Percentiles rank a stretch among this genome's conserved stretches.
Evolutionary conservation across 2,888 invertebrate genomes (phyloP).

Genomic region (Myathropa florea): DNA sequence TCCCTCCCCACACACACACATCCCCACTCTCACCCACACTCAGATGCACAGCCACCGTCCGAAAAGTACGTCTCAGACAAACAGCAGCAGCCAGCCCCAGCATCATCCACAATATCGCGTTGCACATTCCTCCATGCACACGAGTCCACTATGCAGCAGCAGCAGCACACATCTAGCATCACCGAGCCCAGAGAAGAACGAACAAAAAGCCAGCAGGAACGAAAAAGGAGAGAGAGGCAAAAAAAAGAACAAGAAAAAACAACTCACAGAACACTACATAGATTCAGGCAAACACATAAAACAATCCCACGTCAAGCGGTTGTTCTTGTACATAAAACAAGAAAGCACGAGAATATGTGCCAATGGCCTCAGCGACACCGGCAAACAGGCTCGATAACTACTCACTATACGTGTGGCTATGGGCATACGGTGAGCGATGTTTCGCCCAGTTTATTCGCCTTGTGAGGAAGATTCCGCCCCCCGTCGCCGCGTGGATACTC

Average conservation of each 20-base stretch:
- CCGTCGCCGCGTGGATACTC: not conserved
- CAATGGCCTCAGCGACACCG: slow-evolving; percentile 75
- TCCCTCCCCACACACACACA: not conserved
- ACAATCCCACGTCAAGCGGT: slow-evolving; percentile 71
- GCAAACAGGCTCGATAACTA: slow-evolving; percentile 71
- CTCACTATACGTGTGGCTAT: slow-evolving; percentile 62
- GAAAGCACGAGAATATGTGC: slow-evolving; percentile 74
- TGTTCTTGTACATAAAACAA: slow-evolving; percentile 72
- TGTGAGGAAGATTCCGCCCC: slow-evolving; percentile 26
- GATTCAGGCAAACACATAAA: slow-evolving; percentile 66
- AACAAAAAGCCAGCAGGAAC: slow-evolving; percentile 61
- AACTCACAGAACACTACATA: slow-evolving; percentile 38
- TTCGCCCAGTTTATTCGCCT: slow-evolving; percentile 71
- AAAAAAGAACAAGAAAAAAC: not conserved
- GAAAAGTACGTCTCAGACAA: slow-evolving; percentile 64
- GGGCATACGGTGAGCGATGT: slow-evolving; percentile 49
- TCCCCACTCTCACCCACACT: not conserved
- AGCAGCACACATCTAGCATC: slow-evolving; percentile 34
- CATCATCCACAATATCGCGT: slow-evolving; percentile 40
- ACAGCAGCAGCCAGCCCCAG: slow-evolving; percentile 47
- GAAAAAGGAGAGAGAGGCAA: slow-evolving; percentile 23
- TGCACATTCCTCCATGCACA: slow-evolving; percentile 67
- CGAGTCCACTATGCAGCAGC: slow-evolving; percentile 52
- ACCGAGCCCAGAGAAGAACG: slow-evolving; percentile 15
- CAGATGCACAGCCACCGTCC: slow-evolving; percentile 22